These are phyloP conservation scores for Astreopora myriophthalma DNA, from an alignment of 64 coral and sea anemone genomes.

Conservation along the genomic window DNA sequence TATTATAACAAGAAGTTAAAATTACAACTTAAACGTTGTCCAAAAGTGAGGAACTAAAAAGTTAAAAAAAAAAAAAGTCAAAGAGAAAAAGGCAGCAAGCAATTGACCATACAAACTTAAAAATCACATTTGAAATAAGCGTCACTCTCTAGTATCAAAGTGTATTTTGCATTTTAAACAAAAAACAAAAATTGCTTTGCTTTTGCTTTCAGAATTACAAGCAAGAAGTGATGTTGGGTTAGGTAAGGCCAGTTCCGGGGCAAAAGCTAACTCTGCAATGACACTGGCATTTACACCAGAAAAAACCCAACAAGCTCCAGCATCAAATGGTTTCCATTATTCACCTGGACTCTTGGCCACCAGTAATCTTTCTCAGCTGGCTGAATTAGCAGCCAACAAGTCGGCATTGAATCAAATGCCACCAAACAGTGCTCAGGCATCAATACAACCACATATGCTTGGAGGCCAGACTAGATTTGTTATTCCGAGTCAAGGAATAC, in stretches of 20 bases:
- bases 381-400: constrained; percentile 63
- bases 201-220: neutral
- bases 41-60: too few relatives aligned
- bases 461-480: constrained; percentile 37
- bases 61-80: too few relatives aligned
- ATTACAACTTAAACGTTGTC: too few relatives aligned
- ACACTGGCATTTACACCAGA: neutral
- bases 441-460: constrained; percentile 18
- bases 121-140: too few relatives aligned
- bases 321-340: constrained; percentile 42
- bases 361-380: constrained; percentile 67
- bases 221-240: neutral
- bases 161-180: too few relatives aligned
- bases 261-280: neutral
- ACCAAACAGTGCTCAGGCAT: constrained; percentile 8
- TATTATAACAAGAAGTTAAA: too few relatives aligned
- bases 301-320: neutral
- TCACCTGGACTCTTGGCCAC: constrained; percentile 23
- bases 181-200: too few relatives aligned
- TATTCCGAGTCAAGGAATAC: constrained; percentile 46
- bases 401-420: constrained; percentile 42
- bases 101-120: too few relatives aligned
- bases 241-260: neutral
- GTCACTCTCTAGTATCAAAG: too few relatives aligned
- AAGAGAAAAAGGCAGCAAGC: too few relatives aligned